Evolutionary conservation across 2,888 invertebrate species (phyloP).

Genomic region (Adelognathus sp.): DNA sequence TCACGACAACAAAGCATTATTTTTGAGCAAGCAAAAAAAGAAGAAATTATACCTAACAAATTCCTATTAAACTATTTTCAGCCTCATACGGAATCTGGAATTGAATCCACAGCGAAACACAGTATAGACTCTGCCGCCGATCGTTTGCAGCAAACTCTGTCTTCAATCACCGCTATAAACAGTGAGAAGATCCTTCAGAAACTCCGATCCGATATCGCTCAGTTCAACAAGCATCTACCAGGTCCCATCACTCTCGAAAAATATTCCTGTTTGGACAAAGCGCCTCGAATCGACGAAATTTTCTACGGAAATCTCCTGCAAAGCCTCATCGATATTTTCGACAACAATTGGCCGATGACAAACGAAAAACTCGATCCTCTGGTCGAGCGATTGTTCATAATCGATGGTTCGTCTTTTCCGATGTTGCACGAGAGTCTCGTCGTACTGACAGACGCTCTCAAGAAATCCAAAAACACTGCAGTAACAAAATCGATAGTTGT

Average conservation of each 20-base stretch:
- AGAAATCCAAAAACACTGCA: conserved; percentile 74
- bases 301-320: conserved; percentile 83
- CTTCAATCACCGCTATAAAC: conserved; percentile 75
- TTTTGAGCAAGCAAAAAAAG: not conserved
- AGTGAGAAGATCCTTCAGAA: conserved; percentile 75
- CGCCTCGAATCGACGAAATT: conserved; percentile 80
- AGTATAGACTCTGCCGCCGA: conserved; percentile 71
- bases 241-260: conserved; percentile 87
- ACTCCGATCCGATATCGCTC: conserved; percentile 66
- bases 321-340: conserved; percentile 81
- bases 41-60: not conserved
- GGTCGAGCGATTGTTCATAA: conserved; percentile 81
- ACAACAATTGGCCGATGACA: conserved; percentile 84
- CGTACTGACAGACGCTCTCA: conserved; percentile 82
- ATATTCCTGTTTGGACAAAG: conserved; percentile 83
- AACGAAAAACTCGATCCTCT: conserved; percentile 79
- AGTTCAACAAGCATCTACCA: conserved; percentile 79
- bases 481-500: conserved; percentile 79
- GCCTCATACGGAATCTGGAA: not conserved
- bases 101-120: conserved; percentile 37
- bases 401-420: conserved; percentile 81
- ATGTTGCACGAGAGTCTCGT: conserved; percentile 81
- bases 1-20: too few species aligned
- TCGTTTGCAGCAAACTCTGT: conserved; percentile 77
- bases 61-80: not conserved